Percentiles rank a stretch among this genome's conserved stretches.
Conservation (phyloP, 92 coral and sea anemone genomes). For the Zoanthus sociatus region DNA sequence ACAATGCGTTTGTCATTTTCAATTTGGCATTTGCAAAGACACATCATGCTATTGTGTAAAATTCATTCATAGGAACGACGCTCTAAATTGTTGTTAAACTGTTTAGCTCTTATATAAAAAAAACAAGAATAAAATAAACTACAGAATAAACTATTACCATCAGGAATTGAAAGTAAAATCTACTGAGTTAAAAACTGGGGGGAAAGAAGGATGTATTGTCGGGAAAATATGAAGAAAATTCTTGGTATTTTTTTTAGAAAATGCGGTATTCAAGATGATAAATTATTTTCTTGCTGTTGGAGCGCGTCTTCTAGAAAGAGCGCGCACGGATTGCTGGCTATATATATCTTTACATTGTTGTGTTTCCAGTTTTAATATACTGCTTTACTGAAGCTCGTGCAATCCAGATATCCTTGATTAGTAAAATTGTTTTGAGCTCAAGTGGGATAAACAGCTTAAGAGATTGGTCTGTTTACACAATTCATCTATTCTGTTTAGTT, state of each 20-base stretch:
- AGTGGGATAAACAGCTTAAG: conserved; percentile 32
- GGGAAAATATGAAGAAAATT: not conserved
- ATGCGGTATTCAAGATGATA: not conserved
- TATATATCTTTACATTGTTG: too few species aligned
- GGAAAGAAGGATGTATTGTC: not conserved
- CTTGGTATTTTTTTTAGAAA: not conserved
- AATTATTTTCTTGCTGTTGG: not conserved
- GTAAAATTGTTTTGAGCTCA: not conserved
- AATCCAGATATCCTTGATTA: not conserved
- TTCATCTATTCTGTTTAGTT: not conserved
- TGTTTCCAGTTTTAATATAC: too few species aligned
- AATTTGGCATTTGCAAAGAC: conserved; percentile 28
- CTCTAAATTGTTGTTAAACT: conserved; percentile 3
- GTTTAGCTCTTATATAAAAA: conserved; percentile 4
- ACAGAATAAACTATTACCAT: not conserved
- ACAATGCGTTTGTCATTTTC: conserved; percentile 35
- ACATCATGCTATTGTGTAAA: conserved; percentile 29
- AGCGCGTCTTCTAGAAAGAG: too few species aligned
- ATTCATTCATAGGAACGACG: not conserved
- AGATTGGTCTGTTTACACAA: conserved; percentile 1
- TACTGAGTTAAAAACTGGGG: not conserved
- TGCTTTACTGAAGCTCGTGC: not conserved
- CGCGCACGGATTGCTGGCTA: too few species aligned
- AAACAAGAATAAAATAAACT: not conserved
- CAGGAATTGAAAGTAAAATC: not conserved